Conservation (phyloP, 1,140 invertebrate genomes). For the Acyrthosiphon pisum region DNA sequence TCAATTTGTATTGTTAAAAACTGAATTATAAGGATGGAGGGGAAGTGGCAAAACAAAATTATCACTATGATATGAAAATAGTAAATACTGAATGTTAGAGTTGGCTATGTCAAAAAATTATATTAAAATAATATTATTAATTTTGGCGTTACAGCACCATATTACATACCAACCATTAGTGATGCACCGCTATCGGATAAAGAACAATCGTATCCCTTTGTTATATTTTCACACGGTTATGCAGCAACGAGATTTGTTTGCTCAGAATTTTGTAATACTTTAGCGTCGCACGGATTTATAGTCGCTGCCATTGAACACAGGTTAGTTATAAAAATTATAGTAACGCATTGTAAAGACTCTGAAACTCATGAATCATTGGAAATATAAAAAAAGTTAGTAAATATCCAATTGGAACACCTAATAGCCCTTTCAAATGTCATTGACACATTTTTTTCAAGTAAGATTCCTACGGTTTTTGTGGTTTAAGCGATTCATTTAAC, state of each 20-base stretch:
- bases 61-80: not conserved
- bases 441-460: not conserved
- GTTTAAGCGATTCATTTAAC: not conserved
- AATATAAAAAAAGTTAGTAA: not conserved
- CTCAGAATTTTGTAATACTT: slow-evolving; percentile 68
- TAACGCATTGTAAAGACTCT: not conserved
- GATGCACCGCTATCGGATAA: slow-evolving; percentile 63
- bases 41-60: not conserved
- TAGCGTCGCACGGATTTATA: slow-evolving; percentile 73
- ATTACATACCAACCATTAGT: slow-evolving; percentile 68
- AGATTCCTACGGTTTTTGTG: not conserved
- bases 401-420: not conserved
- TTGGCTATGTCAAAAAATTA: not conserved
- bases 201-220: slow-evolving; percentile 66
- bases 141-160: not conserved
- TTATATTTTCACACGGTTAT: slow-evolving; percentile 75
- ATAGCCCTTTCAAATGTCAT: not conserved
- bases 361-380: not conserved
- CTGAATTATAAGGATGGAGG: too few relatives aligned
- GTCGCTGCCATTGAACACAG: slow-evolving; percentile 73
- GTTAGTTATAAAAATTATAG: slow-evolving; percentile 62
- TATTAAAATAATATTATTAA: not conserved
- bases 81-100: not conserved
- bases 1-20: too few relatives aligned
- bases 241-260: slow-evolving; percentile 71